These are phyloP conservation scores for Calameuta filiformis DNA, from an alignment of 2,888 invertebrate genomes.

Conservation along the genomic window DNA sequence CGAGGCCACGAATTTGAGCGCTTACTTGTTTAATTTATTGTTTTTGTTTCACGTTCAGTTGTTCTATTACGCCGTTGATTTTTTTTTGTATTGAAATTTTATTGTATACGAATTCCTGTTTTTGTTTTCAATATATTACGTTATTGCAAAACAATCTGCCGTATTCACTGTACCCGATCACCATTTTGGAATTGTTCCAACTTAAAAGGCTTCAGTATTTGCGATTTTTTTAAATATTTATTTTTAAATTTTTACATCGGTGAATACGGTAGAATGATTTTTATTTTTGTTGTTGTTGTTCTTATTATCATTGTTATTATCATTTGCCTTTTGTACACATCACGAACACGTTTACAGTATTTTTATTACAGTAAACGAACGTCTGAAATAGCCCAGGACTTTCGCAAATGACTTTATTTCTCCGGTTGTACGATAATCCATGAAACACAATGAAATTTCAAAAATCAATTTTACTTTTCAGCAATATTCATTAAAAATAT, in stretches of 20 bases:
- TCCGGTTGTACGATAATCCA: background rate
- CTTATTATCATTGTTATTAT: background rate
- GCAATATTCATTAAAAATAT: background rate
- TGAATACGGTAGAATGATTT: slow-evolving; percentile 6
- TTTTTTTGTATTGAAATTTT: slow-evolving; percentile 33
- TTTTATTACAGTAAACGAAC: background rate
- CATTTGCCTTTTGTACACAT: background rate
- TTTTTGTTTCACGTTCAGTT: slow-evolving; percentile 5
- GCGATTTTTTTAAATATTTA: background rate
- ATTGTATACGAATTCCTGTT: slow-evolving; percentile 33
- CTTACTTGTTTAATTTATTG: slow-evolving; percentile 1
- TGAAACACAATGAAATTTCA: background rate
- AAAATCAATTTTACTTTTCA: background rate
- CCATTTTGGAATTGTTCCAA: slow-evolving; percentile 30
- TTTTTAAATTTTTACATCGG: background rate
- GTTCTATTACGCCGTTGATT: slow-evolving; percentile 23
- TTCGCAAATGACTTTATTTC: background rate
- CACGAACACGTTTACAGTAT: background rate
- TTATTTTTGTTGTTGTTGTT: background rate
- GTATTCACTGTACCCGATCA: slow-evolving; percentile 59
- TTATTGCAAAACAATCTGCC: slow-evolving; percentile 54
- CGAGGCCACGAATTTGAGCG: slow-evolving; percentile 44
- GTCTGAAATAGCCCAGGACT: background rate
- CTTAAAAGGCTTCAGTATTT: background rate
- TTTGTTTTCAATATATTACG: slow-evolving; percentile 50